Percentiles rank a stretch among this genome's conserved stretches.
phyloP scores from a whole-genome alignment of 1,140 invertebrate species.

The Pinna nobilis region DNA sequence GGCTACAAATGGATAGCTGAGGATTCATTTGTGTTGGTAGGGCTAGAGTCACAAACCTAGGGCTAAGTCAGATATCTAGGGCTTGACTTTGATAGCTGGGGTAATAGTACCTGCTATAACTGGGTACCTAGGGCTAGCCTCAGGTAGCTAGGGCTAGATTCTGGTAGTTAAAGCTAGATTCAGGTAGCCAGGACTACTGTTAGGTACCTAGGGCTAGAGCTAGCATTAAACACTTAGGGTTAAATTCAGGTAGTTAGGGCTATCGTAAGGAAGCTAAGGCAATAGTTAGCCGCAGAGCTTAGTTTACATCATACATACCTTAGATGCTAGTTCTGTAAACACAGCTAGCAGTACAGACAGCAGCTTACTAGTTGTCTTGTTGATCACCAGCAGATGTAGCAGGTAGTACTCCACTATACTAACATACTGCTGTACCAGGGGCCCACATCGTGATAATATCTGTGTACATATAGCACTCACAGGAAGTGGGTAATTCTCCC shows the following conservation, averaged over 20 bases:
- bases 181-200: no score
- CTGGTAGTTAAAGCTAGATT: no score
- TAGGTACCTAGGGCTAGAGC: no score
- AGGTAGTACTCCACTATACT: slow-evolving; percentile 86
- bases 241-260: background rate
- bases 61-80: no score
- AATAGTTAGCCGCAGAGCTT: background rate
- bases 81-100: no score
- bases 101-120: no score
- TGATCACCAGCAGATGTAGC: slow-evolving; percentile 83
- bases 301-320: slow-evolving; percentile 76
- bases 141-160: no score
- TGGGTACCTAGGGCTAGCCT: no score
- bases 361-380: slow-evolving; percentile 88
- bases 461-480: slow-evolving; percentile 13
- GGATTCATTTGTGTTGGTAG: no score
- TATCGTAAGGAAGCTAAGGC: background rate
- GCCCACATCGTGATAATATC: slow-evolving; percentile 46
- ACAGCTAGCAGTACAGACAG: slow-evolving; percentile 87
- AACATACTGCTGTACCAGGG: slow-evolving; percentile 87
- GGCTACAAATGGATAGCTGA: no score
- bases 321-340: slow-evolving; percentile 88
- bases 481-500: slow-evolving; percentile 1
- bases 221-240: background rate
- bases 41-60: no score